Evolutionary conservation across 2,888 invertebrate species (phyloP).

Genomic region (Polyommatus icarus): DNA sequence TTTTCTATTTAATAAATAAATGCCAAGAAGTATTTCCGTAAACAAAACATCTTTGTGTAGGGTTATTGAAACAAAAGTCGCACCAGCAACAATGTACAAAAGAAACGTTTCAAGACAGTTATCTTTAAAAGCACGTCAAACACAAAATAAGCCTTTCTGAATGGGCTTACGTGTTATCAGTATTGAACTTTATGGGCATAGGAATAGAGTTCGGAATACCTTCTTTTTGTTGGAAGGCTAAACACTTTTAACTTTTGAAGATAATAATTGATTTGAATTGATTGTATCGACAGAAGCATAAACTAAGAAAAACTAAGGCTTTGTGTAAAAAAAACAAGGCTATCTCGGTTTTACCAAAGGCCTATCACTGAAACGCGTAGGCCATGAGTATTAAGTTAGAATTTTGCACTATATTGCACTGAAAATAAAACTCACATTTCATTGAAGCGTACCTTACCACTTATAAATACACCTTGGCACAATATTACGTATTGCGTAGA

Average conservation of each 20-base stretch:
- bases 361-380: no score
- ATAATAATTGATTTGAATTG: background rate
- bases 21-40: slow-evolving; percentile 38
- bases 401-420: background rate
- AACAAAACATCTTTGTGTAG: slow-evolving; percentile 47
- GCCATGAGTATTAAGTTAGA: background rate
- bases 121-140: slow-evolving; percentile 73
- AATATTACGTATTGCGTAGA: background rate
- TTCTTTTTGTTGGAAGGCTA: slow-evolving; percentile 36
- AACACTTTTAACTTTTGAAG: background rate
- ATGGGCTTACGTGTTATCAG: slow-evolving; percentile 41
- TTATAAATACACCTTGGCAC: background rate
- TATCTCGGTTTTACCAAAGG: no score
- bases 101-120: slow-evolving; percentile 67
- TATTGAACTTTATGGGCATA: slow-evolving; percentile 45
- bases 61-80: slow-evolving; percentile 27
- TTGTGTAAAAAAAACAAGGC: background rate
- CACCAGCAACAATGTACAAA: slow-evolving; percentile 64
- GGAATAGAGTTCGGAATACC: slow-evolving; percentile 42
- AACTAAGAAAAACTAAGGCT: background rate
- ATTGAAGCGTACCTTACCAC: background rate
- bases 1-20: background rate
- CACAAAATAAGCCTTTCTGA: slow-evolving; percentile 60
- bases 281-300: background rate
- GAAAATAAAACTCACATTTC: background rate